A percentile compares a stretch with the other conserved stretches of the same genome.
Evolutionary conservation across 1,140 invertebrate species (phyloP).

Genomic region (Lepidostoma basale): DNA sequence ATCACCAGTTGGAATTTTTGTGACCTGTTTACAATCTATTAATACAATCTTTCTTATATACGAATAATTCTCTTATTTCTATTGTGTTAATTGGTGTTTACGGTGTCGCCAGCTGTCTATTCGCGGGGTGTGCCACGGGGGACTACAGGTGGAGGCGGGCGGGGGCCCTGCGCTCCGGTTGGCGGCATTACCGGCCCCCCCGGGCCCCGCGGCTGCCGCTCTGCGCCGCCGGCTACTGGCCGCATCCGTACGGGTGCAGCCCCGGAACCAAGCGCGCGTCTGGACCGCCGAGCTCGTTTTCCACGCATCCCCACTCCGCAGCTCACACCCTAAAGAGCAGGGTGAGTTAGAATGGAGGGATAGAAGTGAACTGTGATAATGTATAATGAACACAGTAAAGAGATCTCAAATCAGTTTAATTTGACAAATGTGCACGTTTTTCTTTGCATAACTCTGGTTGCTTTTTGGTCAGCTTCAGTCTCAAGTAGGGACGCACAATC

Average conservation of each 20-base stretch:
- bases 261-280: slow-evolving; percentile 65
- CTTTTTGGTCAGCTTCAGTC: no score
- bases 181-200: slow-evolving; percentile 76
- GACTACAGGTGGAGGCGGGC: slow-evolving; percentile 88
- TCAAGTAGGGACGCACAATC: no score
- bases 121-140: slow-evolving; percentile 86
- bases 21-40: no score
- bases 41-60: no score
- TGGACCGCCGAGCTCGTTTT: slow-evolving; percentile 94
- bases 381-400: no score
- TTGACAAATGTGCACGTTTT: no score
- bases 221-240: slow-evolving; percentile 81
- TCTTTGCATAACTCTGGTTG: no score
- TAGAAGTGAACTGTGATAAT: no score
- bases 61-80: no score
- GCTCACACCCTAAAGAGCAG: slow-evolving; percentile 84
- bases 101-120: slow-evolving; percentile 69
- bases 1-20: no score
- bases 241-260: slow-evolving; percentile 83
- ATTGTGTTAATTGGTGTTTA: background rate
- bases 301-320: slow-evolving; percentile 80
- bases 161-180: slow-evolving; percentile 84
- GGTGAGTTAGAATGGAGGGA: slow-evolving; percentile 57
- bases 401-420: no score
- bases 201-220: slow-evolving; percentile 52